Percentiles rank a stretch among this genome's conserved stretches.
Evolutionary conservation across 2,113 vertebrate genomes (phyloP).

Genomic region (Gracilinanus agilis): DNA sequence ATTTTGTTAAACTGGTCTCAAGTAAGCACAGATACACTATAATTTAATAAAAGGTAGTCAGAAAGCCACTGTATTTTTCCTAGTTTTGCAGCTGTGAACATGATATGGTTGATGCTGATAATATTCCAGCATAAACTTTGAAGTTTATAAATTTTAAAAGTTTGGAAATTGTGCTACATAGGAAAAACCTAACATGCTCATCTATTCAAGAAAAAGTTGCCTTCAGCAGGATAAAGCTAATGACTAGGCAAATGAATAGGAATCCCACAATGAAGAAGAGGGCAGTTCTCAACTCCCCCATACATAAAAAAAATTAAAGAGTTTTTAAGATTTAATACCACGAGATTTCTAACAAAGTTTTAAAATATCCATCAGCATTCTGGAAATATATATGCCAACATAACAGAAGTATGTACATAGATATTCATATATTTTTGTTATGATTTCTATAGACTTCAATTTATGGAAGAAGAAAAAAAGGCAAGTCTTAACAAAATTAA

Average conservation of each 20-base stretch:
- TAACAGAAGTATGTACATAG: constrained; percentile 58
- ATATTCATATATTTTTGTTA: constrained; percentile 62
- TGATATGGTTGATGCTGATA: constrained; percentile 37
- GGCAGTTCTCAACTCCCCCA: constrained; percentile 52
- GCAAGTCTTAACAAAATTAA: constrained; percentile 82
- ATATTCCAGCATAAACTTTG: constrained; percentile 21
- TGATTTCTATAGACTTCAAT: constrained; percentile 67
- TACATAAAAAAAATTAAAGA: constrained; percentile 56
- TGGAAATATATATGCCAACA: constrained; percentile 61
- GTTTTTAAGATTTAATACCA: not conserved
- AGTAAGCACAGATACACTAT: constrained; percentile 3
- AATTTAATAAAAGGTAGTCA: constrained; percentile 46
- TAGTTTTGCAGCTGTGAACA: constrained; percentile 39
- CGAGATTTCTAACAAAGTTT: constrained; percentile 29
- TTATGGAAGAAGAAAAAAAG: constrained; percentile 66
- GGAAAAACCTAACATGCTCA: constrained; percentile 50
- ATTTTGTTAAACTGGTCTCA: constrained; percentile 32
- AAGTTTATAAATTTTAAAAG: constrained; percentile 61
- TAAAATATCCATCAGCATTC: constrained; percentile 54
- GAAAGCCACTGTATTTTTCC: constrained; percentile 26
- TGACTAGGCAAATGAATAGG: constrained; percentile 53
- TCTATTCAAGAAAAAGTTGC: constrained; percentile 57
- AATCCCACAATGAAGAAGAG: constrained; percentile 61
- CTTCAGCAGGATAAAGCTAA: constrained; percentile 35
- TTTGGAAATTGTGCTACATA: constrained; percentile 56